Base-by-base conservation (phyloP, 2,113 vertebrate species). In the Parus major region DNA sequence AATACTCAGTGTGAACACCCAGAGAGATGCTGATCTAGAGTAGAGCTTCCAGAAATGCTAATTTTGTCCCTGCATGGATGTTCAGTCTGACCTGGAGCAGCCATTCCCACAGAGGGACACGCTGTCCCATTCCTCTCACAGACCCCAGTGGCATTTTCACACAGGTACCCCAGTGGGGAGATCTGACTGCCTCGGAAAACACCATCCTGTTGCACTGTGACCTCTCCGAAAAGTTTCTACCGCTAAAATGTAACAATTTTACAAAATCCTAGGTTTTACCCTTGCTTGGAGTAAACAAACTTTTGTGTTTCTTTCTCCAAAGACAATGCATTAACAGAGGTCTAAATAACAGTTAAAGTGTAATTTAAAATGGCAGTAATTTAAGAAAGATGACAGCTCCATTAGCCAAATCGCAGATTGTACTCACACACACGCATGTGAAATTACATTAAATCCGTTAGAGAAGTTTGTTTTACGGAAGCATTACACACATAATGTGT, bases 361-460 rank as follows among this genome's bases (percentile, higher is more conserved):
- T 15, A 20, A 36, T 27, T 80, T 42, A 23, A 44, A n/a, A 10
- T 2, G 5, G 4, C 11, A 22, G 18, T 8, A 27, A 5, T 33
- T 27, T 21, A 22, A 19, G 17, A 7, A 25, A 47, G 22, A 0
- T 10, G 89, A 20, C 16, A 29, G 3, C 15, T 11, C 14, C 3
- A 3, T 16, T 3, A 42, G 23, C 23, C 68, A 31, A n/a, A 31
- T 7, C 3, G 15, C 3, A 6, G n/a, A 12, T 35, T 19, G 20
- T 9, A 7, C 9, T 24, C 13, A 10, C 2, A 18, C 4, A 18
- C 7, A 1, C 0, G 2, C 15, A 5, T 0, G 28, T 15, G 2
- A 28, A 35, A 15, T 4, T 4, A 15, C 0, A 55, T 2, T 0
- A 25, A 35, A 28, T 4, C 8, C 5, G 0, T 17, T 5, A 3